Evolutionary conservation across 2,888 invertebrate species (phyloP), one percentile per base, ranked within the genome.

Genomic region (Pinctada fucata): DNA sequence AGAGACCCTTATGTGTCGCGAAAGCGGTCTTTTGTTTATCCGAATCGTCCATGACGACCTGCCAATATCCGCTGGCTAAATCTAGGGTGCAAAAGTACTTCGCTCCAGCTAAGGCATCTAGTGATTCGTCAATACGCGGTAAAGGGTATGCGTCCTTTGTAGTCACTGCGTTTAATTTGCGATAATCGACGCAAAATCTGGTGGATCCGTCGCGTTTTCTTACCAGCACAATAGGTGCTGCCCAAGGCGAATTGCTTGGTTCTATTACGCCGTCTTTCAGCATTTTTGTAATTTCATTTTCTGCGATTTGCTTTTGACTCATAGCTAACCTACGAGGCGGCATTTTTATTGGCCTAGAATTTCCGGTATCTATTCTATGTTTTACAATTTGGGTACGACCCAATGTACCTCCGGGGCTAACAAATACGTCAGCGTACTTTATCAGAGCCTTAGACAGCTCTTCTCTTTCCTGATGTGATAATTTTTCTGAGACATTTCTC

Each of bases 61-160:
- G 86, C 83, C 82, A 86, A 72, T 85, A 88, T 3, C 85, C 85
- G n/a, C 58, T 64, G n/a, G 64, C 65, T n/a, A 88, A 67, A 72
- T 88, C 87, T 2, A 88, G 75, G 3, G 82, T 83, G 49, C 79
- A 78, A 51, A 85, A 87, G 70, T 69, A 85, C 8, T 74, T 63
- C 2, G 84, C 70, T 3, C 84, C 87, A 3, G 79, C 48, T 45
- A 85, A 68, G 3, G 77, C 16, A 48, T 81, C 83, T 8, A 87
- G 67, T 13, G 74, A 72, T 6, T 79, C 76, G 63, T 83, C 78
- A 52, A 82, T 80, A 2, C 77, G 58, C 0, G 82, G 81, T 31
- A 82, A 47, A 2, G 76, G 71, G 68, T 78, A 78, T 4, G 80
- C 64, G 58, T 82, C 83, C 49, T 77, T 76, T 3, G 73, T 68